phyloP scores from a whole-genome alignment of 1,140 invertebrate species.

The Semibalanus balanoides region DNA sequence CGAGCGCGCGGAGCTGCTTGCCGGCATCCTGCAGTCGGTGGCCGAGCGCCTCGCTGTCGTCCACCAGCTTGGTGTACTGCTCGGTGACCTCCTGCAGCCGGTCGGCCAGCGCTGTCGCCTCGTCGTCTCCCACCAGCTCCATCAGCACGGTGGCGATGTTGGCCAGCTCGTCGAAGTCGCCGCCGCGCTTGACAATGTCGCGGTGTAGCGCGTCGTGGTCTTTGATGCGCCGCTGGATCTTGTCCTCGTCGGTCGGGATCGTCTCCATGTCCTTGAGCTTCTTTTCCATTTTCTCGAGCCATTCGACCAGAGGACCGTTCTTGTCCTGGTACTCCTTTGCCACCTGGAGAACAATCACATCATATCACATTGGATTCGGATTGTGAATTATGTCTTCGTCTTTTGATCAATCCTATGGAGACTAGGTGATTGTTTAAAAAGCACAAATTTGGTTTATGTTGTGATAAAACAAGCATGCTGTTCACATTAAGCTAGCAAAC shows the following conservation, averaged over 20 bases:
- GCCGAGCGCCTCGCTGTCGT: conserved; percentile 66
- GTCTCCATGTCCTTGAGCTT: conserved; percentile 76
- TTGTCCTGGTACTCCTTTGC: conserved; percentile 54
- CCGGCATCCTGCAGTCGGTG: conserved; percentile 60
- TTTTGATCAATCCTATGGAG: no score
- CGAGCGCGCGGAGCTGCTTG: conserved; percentile 73
- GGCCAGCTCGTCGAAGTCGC: conserved; percentile 70
- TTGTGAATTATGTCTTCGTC: no score
- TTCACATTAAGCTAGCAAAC: no score
- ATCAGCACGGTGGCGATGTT: conserved; percentile 75
- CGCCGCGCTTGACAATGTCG: conserved; percentile 71
- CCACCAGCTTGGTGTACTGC: conserved; percentile 62
- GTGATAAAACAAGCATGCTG: no score
- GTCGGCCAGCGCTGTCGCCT: conserved; percentile 67
- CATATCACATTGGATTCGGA: no score
- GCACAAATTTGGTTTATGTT: no score
- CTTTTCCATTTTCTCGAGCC: conserved; percentile 79
- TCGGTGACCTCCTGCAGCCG: conserved; percentile 72
- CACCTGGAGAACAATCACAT: conserved; percentile 17
- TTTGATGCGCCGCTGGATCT: conserved; percentile 69
- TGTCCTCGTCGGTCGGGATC: conserved; percentile 83
- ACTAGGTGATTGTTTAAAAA: no score
- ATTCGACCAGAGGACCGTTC: conserved; percentile 67
- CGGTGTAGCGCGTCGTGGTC: conserved; percentile 64
- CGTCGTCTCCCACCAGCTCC: conserved; percentile 84